phyloP scores from a whole-genome alignment of 2,888 invertebrate species.

The Ectropis crepuscularia region DNA sequence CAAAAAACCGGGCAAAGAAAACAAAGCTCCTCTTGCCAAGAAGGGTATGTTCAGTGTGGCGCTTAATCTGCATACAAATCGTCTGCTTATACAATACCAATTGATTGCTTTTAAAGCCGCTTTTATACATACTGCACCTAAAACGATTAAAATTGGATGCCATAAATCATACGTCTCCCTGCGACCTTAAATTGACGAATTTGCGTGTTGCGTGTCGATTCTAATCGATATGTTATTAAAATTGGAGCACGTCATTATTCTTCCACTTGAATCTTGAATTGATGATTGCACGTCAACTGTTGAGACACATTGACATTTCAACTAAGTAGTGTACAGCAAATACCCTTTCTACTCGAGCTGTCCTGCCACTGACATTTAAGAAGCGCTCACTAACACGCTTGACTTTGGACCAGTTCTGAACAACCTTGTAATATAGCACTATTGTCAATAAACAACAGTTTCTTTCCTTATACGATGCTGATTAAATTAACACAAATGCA shows the following conservation, averaged over 20 bases:
- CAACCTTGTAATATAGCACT: constrained; percentile 62
- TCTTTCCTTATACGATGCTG: constrained; percentile 49
- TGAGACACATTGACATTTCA: constrained; percentile 54
- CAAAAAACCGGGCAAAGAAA: constrained; percentile 72
- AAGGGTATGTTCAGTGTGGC: constrained; percentile 73
- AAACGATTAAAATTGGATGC: constrained; percentile 22
- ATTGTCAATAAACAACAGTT: constrained; percentile 61
- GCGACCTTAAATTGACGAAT: constrained; percentile 29
- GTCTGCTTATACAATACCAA: constrained; percentile 29
- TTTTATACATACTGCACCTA: constrained; percentile 30
- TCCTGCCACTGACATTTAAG: constrained; percentile 73
- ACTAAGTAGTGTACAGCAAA: constrained; percentile 48
- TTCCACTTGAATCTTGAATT: constrained; percentile 47
- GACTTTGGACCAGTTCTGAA: constrained; percentile 68
- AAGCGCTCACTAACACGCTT: constrained; percentile 58
- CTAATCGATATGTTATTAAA: constrained; percentile 29
- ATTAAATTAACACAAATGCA: constrained; percentile 53
- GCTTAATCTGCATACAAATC: constrained; percentile 46
- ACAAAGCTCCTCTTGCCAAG: constrained; percentile 65
- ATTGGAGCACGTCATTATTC: constrained; percentile 36
- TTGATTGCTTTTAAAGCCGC: constrained; percentile 31
- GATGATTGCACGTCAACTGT: constrained; percentile 46
- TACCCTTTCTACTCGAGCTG: constrained; percentile 55
- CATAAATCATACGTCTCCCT: constrained; percentile 21
- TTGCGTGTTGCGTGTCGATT: constrained; percentile 36